Evolutionary conservation across 2,797 vertebrate genomes (phyloP).

Genomic region (Lophotriccus pileatus): DNA sequence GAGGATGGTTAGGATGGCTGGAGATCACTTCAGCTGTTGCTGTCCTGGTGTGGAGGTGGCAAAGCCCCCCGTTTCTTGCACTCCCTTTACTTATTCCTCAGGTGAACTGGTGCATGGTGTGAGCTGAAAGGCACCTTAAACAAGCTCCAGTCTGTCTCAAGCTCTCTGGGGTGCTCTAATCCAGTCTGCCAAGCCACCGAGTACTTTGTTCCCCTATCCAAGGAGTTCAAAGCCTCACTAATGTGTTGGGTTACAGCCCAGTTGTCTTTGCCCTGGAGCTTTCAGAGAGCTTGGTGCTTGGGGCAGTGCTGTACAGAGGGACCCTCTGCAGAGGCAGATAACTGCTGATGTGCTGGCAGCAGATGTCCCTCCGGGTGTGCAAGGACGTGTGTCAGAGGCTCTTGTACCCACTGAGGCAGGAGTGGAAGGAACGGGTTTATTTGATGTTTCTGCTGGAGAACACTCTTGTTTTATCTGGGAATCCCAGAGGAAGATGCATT

Average conservation of each 20-base stretch:
- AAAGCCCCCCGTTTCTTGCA: not conserved
- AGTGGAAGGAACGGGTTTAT: not conserved
- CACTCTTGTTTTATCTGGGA: not conserved
- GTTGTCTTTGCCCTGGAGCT: not conserved
- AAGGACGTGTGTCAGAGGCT: not conserved
- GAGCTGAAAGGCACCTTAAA: constrained; percentile 17
- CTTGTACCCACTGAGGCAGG: not conserved
- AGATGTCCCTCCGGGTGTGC: not conserved
- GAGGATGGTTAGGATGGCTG: not conserved
- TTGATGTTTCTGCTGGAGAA: not conserved
- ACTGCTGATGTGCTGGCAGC: not conserved
- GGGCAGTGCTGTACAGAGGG: not conserved
- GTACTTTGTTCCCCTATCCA: not conserved
- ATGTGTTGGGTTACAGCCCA: not conserved
- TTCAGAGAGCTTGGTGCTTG: fast-evolving
- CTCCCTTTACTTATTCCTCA: not conserved
- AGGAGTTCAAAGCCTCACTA: constrained; percentile 21
- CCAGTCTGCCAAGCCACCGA: not conserved
- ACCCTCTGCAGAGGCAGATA: constrained; percentile 25
- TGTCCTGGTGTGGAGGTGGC: not conserved
- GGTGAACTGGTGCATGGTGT: not conserved
- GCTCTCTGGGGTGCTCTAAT: constrained; percentile 28
- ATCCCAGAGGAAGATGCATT: not conserved
- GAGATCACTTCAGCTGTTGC: not conserved
- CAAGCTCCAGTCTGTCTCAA: not conserved